These are phyloP conservation scores for Heliocidaris erythrogramma DNA, from an alignment of 35 echinoderm and acorn worm genomes.

Conservation along the genomic window DNA sequence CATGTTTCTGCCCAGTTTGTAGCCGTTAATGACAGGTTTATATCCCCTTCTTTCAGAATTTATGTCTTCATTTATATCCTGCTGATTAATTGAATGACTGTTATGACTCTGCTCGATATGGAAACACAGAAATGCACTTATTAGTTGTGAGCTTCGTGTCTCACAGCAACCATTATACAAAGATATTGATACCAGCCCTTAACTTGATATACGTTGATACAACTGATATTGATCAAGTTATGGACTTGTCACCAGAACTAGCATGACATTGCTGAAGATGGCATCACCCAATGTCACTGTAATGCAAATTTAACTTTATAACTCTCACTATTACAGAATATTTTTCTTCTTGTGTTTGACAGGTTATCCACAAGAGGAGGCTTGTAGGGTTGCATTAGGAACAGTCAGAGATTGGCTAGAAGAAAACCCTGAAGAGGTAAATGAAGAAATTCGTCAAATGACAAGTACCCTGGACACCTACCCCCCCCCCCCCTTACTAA, in stretches of 20 bases:
- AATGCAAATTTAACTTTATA: too few species aligned
- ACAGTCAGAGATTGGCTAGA: slow-evolving; percentile 71
- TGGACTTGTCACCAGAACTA: neutral
- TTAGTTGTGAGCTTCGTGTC: too few species aligned
- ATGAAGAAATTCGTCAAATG: neutral
- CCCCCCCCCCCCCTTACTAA: too few species aligned
- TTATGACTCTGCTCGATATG: too few species aligned
- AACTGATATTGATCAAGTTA: neutral
- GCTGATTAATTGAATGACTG: too few species aligned
- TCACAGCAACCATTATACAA: too few species aligned
- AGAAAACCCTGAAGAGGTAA: slow-evolving; percentile 68
- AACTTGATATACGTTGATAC: too few species aligned
- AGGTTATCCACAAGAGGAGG: slow-evolving; percentile 91
- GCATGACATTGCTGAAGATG: neutral
- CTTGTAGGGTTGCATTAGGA: slow-evolving; percentile 65
- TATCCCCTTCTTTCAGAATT: too few species aligned
- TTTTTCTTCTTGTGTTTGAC: neutral
- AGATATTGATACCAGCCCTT: too few species aligned
- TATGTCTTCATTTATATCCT: too few species aligned
- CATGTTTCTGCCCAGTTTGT: neutral
- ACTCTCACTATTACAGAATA: neutral
- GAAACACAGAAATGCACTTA: too few species aligned
- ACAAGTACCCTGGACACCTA: too few species aligned
- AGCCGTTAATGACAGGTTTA: neutral
- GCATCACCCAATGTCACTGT: neutral